These are phyloP conservation scores for Halisarca cf. caerulea DNA, from an alignment of 37 sponge, comb jelly and placozoan species.

Conservation along the genomic window DNA sequence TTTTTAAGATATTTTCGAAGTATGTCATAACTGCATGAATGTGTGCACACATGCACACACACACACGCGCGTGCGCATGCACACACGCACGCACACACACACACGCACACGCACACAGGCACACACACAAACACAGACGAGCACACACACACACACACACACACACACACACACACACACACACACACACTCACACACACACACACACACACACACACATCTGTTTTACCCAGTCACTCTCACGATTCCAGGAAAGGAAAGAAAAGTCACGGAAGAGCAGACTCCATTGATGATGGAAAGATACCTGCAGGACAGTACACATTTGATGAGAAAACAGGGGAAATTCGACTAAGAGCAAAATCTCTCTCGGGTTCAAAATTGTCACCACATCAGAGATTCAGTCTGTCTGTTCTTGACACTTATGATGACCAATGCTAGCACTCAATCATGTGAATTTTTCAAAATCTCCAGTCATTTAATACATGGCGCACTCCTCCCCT, in stretches of 20 bases:
- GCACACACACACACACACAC: conserved; percentile 11
- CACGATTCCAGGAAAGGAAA: neutral
- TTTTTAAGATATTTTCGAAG: neutral
- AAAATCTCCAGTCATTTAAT: too few relatives aligned
- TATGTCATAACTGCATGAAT: neutral
- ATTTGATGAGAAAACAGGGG: neutral
- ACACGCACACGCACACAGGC: conserved; percentile 20
- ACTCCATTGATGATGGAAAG: conserved; percentile 2
- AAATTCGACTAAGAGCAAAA: neutral
- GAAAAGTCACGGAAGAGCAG: neutral
- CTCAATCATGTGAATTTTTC: too few relatives aligned
- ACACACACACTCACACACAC: conserved; percentile 26
- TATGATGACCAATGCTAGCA: neutral
- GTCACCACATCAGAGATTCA: conserved; percentile 26
- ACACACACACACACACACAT: conserved; percentile 40
- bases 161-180: conserved; percentile 28
- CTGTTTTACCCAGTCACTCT: neutral
- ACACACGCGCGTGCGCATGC: conserved; percentile 15
- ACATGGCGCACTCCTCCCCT: too few relatives aligned
- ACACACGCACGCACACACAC: conserved; percentile 25
- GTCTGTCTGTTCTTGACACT: conserved; percentile 33
- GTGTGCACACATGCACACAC: neutral
- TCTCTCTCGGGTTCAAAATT: neutral
- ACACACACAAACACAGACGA: conserved; percentile 33
- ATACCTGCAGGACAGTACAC: neutral